Evolutionary conservation across 1,140 invertebrate species (phyloP).

Genomic region (Meloidogyne floridensis): DNA sequence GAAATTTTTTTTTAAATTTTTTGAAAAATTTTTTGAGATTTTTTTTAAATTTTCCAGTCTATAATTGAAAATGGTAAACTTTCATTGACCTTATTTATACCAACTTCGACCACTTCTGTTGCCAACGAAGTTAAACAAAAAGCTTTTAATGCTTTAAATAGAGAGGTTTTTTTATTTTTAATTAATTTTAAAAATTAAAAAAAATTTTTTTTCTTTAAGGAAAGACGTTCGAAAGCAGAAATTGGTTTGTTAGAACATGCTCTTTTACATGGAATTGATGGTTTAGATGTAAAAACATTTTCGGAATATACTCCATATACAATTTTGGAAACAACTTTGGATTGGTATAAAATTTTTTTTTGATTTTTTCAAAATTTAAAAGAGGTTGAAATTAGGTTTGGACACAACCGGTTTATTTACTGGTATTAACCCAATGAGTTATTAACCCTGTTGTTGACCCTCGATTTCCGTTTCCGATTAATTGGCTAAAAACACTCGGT

Average conservation of each 20-base stretch:
- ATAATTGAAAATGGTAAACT: slow-evolving; percentile 7
- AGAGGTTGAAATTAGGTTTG: no score
- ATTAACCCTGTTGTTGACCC: no score
- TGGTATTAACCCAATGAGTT: no score
- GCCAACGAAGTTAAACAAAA: not conserved
- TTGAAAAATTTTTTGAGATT: slow-evolving; percentile 17
- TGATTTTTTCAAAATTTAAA: no score
- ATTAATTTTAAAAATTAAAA: not conserved
- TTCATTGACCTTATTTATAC: slow-evolving; percentile 15
- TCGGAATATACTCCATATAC: slow-evolving; percentile 13
- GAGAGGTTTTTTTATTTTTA: not conserved
- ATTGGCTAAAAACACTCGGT: no score
- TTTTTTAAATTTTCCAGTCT: not conserved
- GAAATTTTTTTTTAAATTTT: slow-evolving; percentile 4
- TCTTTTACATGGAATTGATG: slow-evolving; percentile 36
- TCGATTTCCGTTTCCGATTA: no score
- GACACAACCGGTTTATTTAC: no score
- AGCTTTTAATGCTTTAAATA: slow-evolving; percentile 1
- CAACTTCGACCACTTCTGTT: slow-evolving; percentile 5
- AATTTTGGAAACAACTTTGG: slow-evolving; percentile 37
- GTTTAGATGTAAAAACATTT: not conserved
- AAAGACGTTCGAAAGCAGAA: slow-evolving; percentile 32
- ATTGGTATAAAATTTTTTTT: not conserved
- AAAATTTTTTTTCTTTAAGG: slow-evolving; percentile 37
- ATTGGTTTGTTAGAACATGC: slow-evolving; percentile 32